These are phyloP conservation scores for Drosophila nr. fundita DNA, from an alignment of 2,888 invertebrate species.

Conservation along the genomic window DNA sequence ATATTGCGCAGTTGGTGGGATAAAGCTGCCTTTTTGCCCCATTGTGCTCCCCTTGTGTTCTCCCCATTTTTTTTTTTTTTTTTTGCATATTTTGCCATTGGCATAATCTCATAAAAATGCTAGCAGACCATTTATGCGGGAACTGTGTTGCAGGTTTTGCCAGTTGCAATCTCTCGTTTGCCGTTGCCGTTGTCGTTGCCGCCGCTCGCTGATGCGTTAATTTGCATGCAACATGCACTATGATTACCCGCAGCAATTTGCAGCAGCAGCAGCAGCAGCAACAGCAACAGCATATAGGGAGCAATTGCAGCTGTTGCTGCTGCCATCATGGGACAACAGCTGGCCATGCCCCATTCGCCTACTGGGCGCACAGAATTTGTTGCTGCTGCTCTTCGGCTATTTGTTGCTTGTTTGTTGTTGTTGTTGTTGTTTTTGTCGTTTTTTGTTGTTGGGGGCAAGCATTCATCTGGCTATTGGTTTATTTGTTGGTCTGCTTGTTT, in stretches of 20 bases:
- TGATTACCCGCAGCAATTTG: constrained; percentile 79
- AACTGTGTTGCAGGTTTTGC: constrained; percentile 30
- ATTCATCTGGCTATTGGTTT: constrained; percentile 38
- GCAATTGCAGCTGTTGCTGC: constrained; percentile 40
- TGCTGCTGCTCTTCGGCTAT: constrained; percentile 11
- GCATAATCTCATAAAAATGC: constrained; percentile 74
- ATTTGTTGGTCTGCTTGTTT: constrained; percentile 43
- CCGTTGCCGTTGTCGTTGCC: constrained; percentile 51
- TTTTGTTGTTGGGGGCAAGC: constrained; percentile 6
- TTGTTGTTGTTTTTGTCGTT: constrained; percentile 1
- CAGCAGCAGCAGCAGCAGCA: constrained; percentile 64
- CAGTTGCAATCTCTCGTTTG: constrained; percentile 32
- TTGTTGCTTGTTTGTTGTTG: constrained; percentile 9
- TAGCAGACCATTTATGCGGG: constrained; percentile 57
- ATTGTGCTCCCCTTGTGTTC: constrained; percentile 4
- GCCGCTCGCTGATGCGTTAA: constrained; percentile 73
- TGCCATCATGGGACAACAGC: constrained; percentile 47
- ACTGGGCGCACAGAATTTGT: constrained; percentile 67
- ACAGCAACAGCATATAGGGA: constrained; percentile 44
- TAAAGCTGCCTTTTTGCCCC: constrained; percentile 38
- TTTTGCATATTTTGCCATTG: constrained; percentile 57
- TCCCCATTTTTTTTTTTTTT: not conserved
- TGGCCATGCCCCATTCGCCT: constrained; percentile 51
- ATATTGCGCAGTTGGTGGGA: constrained; percentile 55
- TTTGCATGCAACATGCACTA: constrained; percentile 79